Percentiles rank a stretch among this genome's conserved stretches.
Evolutionary conservation across 2,888 invertebrate genomes (phyloP).

Genomic region (Hemicrepidius hirtus): DNA sequence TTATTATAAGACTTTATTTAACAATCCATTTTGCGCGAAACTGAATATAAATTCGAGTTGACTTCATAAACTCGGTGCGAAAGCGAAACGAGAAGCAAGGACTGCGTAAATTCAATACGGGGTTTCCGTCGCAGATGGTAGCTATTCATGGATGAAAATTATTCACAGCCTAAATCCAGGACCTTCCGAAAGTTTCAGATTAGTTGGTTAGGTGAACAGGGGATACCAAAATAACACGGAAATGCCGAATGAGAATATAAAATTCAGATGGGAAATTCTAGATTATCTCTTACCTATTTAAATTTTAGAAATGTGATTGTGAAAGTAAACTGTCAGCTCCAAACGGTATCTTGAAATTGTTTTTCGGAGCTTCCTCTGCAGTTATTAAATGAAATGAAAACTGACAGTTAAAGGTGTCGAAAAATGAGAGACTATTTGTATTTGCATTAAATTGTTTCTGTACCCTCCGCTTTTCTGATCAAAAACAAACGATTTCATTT

Average conservation of each 20-base stretch:
- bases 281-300: too few relatives aligned
- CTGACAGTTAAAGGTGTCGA: too few relatives aligned
- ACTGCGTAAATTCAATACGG: conserved; percentile 30
- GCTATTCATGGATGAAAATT: conserved; percentile 34
- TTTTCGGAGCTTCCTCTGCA: too few relatives aligned
- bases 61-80: conserved; percentile 31
- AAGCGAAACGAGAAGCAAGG: conserved; percentile 24
- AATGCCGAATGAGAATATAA: conserved; percentile 2
- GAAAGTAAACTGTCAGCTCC: too few relatives aligned
- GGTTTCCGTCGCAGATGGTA: conserved; percentile 32
- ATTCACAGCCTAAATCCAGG: conserved; percentile 29
- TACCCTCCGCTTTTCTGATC: neutral
- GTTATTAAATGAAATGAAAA: too few relatives aligned
- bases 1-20: conserved; percentile 34
- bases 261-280: too few relatives aligned
- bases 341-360: too few relatives aligned
- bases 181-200: conserved; percentile 28
- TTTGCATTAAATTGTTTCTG: too few relatives aligned
- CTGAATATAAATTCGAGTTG: conserved; percentile 32
- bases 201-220: conserved; percentile 23
- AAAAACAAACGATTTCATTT: neutral
- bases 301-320: too few relatives aligned
- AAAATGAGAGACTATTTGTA: too few relatives aligned
- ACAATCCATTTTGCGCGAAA: conserved; percentile 21
- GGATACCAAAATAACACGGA: neutral